phyloP scores from a whole-genome alignment of 2,888 invertebrate genomes.

The Callimorpha dominula region DNA sequence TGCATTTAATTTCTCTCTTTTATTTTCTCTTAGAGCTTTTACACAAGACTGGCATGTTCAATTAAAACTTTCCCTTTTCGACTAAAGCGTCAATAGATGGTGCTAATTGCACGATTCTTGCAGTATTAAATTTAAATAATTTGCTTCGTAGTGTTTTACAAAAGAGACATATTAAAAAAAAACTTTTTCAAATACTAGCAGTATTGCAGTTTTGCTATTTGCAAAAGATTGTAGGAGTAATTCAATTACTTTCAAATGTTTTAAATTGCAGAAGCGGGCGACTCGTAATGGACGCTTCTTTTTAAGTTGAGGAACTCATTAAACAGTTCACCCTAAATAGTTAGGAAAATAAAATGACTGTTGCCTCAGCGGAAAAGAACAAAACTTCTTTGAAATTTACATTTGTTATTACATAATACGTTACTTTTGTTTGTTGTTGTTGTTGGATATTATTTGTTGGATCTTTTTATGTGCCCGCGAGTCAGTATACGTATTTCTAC shows the following conservation, averaged over 20 bases:
- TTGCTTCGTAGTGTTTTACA: not conserved
- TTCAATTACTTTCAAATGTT: slow-evolving; percentile 45
- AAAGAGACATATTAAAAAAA: not conserved
- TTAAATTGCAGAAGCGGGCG: slow-evolving; percentile 35
- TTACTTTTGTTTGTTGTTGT: slow-evolving; percentile 24
- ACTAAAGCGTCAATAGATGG: slow-evolving; percentile 56
- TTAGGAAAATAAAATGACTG: slow-evolving; percentile 44
- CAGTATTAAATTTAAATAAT: slow-evolving; percentile 9
- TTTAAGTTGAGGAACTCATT: slow-evolving; percentile 45
- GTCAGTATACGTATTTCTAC: no score
- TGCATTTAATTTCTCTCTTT: slow-evolving; percentile 65
- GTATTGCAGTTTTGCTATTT: slow-evolving; percentile 4
- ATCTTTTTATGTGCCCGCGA: no score
- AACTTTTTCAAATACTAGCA: not conserved
- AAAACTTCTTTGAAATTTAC: slow-evolving; percentile 32
- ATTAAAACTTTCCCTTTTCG: slow-evolving; percentile 69
- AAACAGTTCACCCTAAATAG: slow-evolving; percentile 46
- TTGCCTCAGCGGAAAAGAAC: slow-evolving; percentile 36
- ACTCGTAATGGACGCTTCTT: slow-evolving; percentile 37
- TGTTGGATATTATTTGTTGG: not conserved
- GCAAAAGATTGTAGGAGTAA: slow-evolving; percentile 32
- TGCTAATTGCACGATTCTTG: slow-evolving; percentile 50
- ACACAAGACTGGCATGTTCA: slow-evolving; percentile 68
- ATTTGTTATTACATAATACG: slow-evolving; percentile 34
- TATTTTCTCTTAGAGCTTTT: slow-evolving; percentile 76